Evolutionary conservation across 2,888 invertebrate genomes (phyloP), one percentile per base, ranked within the genome.

Genomic region (Oscheius sp.): DNA sequence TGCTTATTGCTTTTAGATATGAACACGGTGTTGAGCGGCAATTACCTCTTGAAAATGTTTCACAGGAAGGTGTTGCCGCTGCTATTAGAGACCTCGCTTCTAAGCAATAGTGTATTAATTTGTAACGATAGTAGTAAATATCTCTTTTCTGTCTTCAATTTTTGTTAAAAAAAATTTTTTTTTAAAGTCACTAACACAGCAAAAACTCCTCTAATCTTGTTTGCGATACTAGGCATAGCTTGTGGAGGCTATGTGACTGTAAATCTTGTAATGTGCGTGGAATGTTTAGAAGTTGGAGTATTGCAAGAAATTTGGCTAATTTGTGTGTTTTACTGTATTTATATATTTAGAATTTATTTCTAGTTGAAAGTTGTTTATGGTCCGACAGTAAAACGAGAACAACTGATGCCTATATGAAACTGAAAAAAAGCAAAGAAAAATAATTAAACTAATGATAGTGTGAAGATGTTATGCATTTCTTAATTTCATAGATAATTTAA

Each of bases 11-110:
- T 82, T 80, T 24, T 62, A 62, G 85, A 70, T 85, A 86, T 71
- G 82, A 83, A 59, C 79, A 79, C 70, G 85, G 85, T 17, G 78
- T 80, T 9, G 85, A 85, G 68, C 71, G 74, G 57, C 74, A 73
- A 50, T 75, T 83, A 20, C 78, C 79, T 14, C 63, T 86, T 61
- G 83, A 84, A 65, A 77, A 84, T 61, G 68, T 72, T 44, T 64
- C 78, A 14, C 74, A 75, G 61, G 83, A 82, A 36, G 73, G 80
- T 44, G 82, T 84, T 30, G 65, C 71, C 51, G 72, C 61, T n/a
- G 67, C 67, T n/a, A 67, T 67, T 28, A 49, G 28, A 50, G 62
- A 67, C 32, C 62, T 67, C 32, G 62, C 62, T 44, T 41, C 50
- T 22, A 62, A 44, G 30, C 61, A 67, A 32, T 67, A 38, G 50